Evolutionary conservation across 2,888 invertebrate species (phyloP).

Genomic region (Zele albiditarsus): DNA sequence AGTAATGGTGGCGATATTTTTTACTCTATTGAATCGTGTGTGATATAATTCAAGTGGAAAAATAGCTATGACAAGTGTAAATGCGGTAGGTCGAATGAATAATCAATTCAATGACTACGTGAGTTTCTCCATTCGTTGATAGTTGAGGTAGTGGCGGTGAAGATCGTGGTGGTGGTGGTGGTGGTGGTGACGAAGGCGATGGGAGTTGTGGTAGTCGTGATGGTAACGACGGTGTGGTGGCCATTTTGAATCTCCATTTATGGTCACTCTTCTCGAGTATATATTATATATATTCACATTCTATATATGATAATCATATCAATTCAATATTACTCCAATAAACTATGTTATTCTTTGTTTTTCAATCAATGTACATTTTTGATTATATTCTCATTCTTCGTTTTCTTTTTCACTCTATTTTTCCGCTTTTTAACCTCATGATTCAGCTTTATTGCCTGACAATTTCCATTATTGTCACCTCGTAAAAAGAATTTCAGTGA

Average conservation of each 20-base stretch:
- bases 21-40: slow-evolving; percentile 6
- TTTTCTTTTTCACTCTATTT: slow-evolving; percentile 8
- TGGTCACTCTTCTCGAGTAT: not conserved
- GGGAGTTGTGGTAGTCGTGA: not conserved
- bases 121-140: slow-evolving; percentile 8
- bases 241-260: slow-evolving; percentile 51
- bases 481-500: slow-evolving; percentile 3
- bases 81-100: slow-evolving; percentile 30
- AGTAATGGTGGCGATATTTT: slow-evolving; percentile 19
- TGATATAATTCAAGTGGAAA: slow-evolving; percentile 1
- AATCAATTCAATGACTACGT: slow-evolving; percentile 23
- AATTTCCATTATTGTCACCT: slow-evolving; percentile 6
- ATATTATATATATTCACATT: not conserved
- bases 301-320: slow-evolving; percentile 1
- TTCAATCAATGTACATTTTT: slow-evolving; percentile 24
- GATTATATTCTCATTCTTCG: not conserved
- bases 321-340: not conserved
- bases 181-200: not conserved
- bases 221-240: slow-evolving; percentile 39
- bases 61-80: not conserved
- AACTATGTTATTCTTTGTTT: slow-evolving; percentile 25
- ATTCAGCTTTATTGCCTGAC: slow-evolving; percentile 24
- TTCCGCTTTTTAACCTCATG: not conserved
- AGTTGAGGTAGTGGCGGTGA: not conserved
- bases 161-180: not conserved